These are phyloP conservation scores for Osmerus eperlanus DNA, from an alignment of 2,113 vertebrate species.

Conservation along the genomic window DNA sequence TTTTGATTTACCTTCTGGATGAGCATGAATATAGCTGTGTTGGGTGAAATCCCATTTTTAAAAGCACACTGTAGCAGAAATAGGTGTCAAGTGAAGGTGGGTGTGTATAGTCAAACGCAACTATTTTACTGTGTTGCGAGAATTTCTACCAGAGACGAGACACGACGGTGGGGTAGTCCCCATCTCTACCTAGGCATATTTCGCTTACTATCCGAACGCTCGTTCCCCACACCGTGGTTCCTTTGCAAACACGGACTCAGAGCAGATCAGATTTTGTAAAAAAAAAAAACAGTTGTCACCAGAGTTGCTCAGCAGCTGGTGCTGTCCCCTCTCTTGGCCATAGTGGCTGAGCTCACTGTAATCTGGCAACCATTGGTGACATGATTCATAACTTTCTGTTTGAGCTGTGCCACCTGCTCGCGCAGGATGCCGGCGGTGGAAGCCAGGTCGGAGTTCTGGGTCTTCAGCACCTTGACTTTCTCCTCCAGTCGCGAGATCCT, in stretches of 20 bases:
- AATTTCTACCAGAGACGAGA: neutral
- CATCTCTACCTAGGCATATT: neutral
- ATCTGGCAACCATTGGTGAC: conserved; percentile 76
- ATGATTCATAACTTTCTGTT: conserved; percentile 76
- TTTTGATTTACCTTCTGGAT: no score
- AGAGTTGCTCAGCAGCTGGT: conserved; percentile 45
- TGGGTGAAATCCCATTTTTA: no score
- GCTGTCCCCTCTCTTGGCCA: conserved; percentile 47
- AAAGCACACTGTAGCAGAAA: no score
- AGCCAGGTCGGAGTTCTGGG: conserved; percentile 75
- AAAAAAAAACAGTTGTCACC: neutral
- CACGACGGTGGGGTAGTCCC: neutral
- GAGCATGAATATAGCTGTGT: no score
- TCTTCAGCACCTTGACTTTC: conserved; percentile 76
- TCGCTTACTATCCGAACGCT: neutral
- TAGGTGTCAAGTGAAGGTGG: no score
- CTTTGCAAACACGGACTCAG: neutral
- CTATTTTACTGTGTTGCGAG: neutral
- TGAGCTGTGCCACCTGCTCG: conserved; percentile 75
- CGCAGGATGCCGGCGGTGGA: conserved; percentile 74
- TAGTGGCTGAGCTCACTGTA: conserved; percentile 32
- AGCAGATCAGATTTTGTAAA: neutral
- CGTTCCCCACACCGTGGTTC: neutral
- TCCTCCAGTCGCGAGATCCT: conserved; percentile 76
- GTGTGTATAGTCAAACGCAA: no score